Evolutionary conservation across 23 tunicate genomes (phyloP).

Genomic region (Halocynthia roretzi): DNA sequence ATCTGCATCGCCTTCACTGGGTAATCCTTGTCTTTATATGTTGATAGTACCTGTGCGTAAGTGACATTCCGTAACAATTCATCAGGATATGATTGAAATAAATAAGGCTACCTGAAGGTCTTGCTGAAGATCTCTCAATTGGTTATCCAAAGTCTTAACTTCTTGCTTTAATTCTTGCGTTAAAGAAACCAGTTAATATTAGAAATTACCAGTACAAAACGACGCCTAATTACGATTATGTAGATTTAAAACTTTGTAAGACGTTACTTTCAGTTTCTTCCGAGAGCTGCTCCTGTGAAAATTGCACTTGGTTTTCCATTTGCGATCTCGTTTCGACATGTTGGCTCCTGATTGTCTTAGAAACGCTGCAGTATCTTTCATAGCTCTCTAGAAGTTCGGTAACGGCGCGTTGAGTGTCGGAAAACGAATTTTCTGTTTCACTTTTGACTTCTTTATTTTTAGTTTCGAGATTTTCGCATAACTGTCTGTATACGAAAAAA

Average conservation of each 20-base stretch:
- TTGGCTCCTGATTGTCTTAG: slow-evolving; percentile 24
- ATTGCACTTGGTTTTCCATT: slow-evolving; percentile 6
- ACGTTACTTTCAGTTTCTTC: not conserved
- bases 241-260: no score
- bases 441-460: no score
- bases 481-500: no score
- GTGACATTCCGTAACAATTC: not conserved
- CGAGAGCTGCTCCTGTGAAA: slow-evolving; percentile 4
- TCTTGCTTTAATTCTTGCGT: slow-evolving; percentile 10
- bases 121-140: slow-evolving; percentile 3
- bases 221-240: not conserved
- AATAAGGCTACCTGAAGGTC: slow-evolving; percentile 15
- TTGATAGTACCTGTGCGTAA: slow-evolving; percentile 40
- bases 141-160: not conserved
- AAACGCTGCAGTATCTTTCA: slow-evolving; percentile 54
- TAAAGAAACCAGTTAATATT: not conserved
- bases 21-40: slow-evolving; percentile 80
- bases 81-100: not conserved
- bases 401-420: slow-evolving; percentile 27
- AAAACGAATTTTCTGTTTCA: slow-evolving; percentile 9
- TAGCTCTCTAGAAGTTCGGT: slow-evolving; percentile 61
- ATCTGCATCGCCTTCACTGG: slow-evolving; percentile 67
- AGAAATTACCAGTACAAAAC: not conserved
- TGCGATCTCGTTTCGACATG: slow-evolving; percentile 15
- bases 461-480: no score